phyloP scores from a whole-genome alignment of 1,140 invertebrate species.

The Eulimnadia texana region DNA sequence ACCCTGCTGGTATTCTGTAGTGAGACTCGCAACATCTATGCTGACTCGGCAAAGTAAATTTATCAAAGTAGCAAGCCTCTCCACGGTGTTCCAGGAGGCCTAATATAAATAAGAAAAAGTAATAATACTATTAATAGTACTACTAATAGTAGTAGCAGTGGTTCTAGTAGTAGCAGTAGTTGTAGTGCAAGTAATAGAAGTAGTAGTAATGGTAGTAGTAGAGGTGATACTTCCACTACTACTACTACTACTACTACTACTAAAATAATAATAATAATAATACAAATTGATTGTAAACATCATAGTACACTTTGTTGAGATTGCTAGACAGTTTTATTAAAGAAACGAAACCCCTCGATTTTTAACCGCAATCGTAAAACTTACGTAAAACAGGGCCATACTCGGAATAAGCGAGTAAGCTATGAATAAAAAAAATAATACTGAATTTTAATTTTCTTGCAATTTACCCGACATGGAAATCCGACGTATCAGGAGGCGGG shows the following conservation, averaged over 20 bases:
- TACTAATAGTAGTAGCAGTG: neutral
- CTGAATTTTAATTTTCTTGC: neutral
- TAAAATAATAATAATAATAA: neutral
- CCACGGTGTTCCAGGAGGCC: slow-evolving; percentile 60
- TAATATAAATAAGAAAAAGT: slow-evolving; percentile 32
- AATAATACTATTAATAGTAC: slow-evolving; percentile 7
- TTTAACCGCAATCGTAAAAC: too few species aligned
- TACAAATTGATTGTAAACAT: too few species aligned
- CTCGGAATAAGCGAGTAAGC: slow-evolving; percentile 6
- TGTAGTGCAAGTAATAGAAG: too few species aligned
- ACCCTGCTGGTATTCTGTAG: neutral
- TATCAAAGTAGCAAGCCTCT: slow-evolving; percentile 55
- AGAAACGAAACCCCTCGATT: neutral
- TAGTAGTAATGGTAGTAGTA: too few species aligned
- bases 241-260: too few species aligned
- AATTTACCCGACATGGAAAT: slow-evolving; percentile 66
- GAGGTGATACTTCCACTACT: too few species aligned
- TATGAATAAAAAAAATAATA: slow-evolving; percentile 1
- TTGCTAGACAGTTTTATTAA: neutral
- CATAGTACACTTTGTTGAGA: too few species aligned
- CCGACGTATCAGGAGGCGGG: slow-evolving; percentile 60
- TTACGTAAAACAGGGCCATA: too few species aligned
- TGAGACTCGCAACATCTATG: slow-evolving; percentile 7
- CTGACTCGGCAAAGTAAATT: slow-evolving; percentile 51
- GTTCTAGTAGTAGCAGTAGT: neutral